Base-by-base conservation (phyloP, 2,113 vertebrate species). In the Scopus umbretta region DNA sequence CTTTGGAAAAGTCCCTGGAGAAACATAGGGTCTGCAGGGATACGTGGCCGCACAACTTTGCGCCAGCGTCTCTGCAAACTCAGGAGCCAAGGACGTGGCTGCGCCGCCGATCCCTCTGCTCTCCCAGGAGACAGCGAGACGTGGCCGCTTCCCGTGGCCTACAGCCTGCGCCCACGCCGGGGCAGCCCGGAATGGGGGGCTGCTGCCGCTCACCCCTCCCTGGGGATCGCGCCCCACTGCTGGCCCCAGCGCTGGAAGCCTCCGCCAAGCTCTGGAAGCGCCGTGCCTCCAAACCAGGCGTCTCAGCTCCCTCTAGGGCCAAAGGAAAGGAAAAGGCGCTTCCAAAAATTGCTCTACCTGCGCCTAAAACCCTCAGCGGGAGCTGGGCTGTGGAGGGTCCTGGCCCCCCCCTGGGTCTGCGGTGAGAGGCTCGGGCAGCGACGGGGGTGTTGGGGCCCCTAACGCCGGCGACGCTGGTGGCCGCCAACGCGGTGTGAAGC, bases 271-370 rank as follows among this genome's bases (percentile, higher is more conserved):
- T 38, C 67, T 49, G 70, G 74, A 72, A 61, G 53, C 1, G 1
- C 2, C 2, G 23, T 0, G 49, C 18, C 50, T 80, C 88, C 65
- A 85, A 93, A 90, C 9, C 27, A 26, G 25, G 86, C 5, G 18
- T 62, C 82, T 79, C 74, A 82, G 96, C 94, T 95, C 94, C 94
- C 93, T 94, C 96, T 94, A 90, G 86, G 65, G 94, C 34, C 85
- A 15, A 50, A 74, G 29, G 27, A 23, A 62, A 65, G 59, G 70
- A 74, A 68, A 73, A 93, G 16, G 29, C 36, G 1, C 65, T 92
- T 70, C 55, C 61, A 10, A 15, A 52, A 62, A 17, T 59, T 30
- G 13, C 53, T 93, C 67, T 80, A 76, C 67, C 43, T 80, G 87
- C 87, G 90, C 61, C 88, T 34, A 21, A 50, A 84, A 63, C 20